Base-by-base conservation (phyloP, 2,888 invertebrate genomes). In the Tetramorium bicarinatum region DNA sequence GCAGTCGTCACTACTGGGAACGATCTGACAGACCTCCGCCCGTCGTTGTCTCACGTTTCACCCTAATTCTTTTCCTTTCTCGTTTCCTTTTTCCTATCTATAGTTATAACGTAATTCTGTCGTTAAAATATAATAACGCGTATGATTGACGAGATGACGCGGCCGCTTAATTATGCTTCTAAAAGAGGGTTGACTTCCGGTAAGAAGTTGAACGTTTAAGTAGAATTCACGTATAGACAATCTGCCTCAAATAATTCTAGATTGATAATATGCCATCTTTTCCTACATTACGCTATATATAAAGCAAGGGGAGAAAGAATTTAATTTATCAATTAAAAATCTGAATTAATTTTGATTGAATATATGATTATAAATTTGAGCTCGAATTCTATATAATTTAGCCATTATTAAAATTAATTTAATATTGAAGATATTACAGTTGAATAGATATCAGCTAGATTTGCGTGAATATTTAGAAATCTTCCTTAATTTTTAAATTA, bases 1-100 rank as follows among this genome's bases (percentile, higher is more conserved):
- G 66, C 79, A 87, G 82, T 91, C 88, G 80, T 91, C 91, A 89
- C 89, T 89, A 84, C 54, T 89, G 86, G 82, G 83, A 90, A 84
- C 76, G 59, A 61, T 82, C 89, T 89, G 91, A 92, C 90, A 88
- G 89, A 75, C 54, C 77, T 85, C 21, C 71, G 74, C 15, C 13
- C 4, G 41, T 71, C 21, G 38, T 25, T 76, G 25, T 69, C 67
- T 71, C 72, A 3, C 47, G 34, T 87, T 71, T 74, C 72, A 82
- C 52, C 79, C 52, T 47, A 67, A 34, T 54, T 84, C 29, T 9
- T 67, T 71, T 64, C 61, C 69, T 83, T 7, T 62, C 62, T 66
- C 56, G 8, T 47, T 47, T 69, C 18, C 11, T 25, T 54, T 69
- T 74, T 15, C 8, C 29, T 21, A 2, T 52, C 3, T 41, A 34